These are phyloP conservation scores for Quadriops clusia DNA, from an alignment of 2,888 invertebrate species.

Conservation along the genomic window DNA sequence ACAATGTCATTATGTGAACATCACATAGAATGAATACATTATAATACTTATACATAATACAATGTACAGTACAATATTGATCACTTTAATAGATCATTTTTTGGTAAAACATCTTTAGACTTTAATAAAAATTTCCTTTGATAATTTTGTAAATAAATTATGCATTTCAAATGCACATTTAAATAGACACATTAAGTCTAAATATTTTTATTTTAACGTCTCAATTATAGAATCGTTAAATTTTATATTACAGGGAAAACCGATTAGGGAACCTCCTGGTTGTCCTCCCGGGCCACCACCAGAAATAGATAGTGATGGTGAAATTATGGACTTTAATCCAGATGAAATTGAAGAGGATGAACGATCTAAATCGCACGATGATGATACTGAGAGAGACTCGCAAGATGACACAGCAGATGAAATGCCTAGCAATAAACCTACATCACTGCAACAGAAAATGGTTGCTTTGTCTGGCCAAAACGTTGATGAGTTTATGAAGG, in stretches of 20 bases:
- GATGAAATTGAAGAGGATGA: conserved; percentile 25
- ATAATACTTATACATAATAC: too few species aligned
- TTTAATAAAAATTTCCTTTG: too few species aligned
- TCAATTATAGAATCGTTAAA: too few species aligned
- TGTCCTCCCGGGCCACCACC: conserved; percentile 80
- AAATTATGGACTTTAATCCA: conserved; percentile 39
- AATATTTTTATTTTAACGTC: too few species aligned
- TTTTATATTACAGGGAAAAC: conserved; percentile 33
- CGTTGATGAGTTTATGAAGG: conserved; percentile 85
- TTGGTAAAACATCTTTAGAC: too few species aligned
- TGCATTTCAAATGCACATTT: too few species aligned
- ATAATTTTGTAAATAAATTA: too few species aligned
- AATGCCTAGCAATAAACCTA: conserved; percentile 48
- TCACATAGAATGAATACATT: too few species aligned
- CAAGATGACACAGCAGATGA: too few species aligned
- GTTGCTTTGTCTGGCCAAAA: conserved; percentile 82
- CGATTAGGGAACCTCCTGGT: conserved; percentile 63
- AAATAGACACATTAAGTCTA: conserved; percentile 6
- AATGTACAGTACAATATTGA: too few species aligned
- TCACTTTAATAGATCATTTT: too few species aligned
- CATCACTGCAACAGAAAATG: conserved; percentile 76
- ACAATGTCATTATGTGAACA: too few species aligned
- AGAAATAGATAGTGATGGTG: conserved; percentile 53
- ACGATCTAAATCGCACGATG: conserved; percentile 13
- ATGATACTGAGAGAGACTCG: conserved; percentile 12